Conservation (phyloP, 2,113 vertebrate genomes). For the Catharus bicknelli region DNA sequence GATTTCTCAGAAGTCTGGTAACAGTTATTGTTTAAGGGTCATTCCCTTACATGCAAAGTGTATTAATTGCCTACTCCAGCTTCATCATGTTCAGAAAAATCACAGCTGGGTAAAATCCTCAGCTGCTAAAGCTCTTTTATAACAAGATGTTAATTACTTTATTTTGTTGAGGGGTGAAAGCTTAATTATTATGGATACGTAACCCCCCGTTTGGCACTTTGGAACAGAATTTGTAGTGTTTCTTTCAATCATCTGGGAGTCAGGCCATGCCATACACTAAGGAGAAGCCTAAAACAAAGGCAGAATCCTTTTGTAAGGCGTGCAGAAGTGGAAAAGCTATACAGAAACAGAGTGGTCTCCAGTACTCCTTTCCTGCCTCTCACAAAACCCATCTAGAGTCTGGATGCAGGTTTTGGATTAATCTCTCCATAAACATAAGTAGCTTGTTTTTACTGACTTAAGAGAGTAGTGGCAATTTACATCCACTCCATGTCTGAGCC, state of each 20-base stretch:
- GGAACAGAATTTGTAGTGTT: constrained; percentile 14
- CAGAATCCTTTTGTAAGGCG: not conserved
- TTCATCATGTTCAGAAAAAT: not conserved
- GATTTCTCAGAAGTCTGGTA: not conserved
- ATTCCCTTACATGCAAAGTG: not conserved
- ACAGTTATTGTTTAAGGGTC: not conserved
- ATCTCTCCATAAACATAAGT: not conserved
- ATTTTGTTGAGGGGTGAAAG: constrained; percentile 16
- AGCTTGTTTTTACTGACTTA: not conserved
- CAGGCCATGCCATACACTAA: not conserved
- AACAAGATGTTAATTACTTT: constrained; percentile 37
- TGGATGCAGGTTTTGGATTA: not conserved
- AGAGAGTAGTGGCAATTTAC: not conserved
- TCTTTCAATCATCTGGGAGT: not conserved
- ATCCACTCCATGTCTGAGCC: not conserved
- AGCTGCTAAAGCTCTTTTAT: not conserved
- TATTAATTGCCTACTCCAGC: not conserved
- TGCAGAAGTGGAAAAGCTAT: not conserved
- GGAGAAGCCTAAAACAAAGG: not conserved
- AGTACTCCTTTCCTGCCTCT: not conserved
- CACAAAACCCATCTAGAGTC: not conserved
- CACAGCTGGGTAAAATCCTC: constrained; percentile 14
- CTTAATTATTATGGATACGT: constrained; percentile 31
- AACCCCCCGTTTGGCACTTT: not conserved
- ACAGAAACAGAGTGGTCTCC: not conserved